Evolutionary conservation across 1,140 invertebrate species (phyloP), one percentile per base, ranked within the genome.

Genomic region (Belonocnema kinseyi): DNA sequence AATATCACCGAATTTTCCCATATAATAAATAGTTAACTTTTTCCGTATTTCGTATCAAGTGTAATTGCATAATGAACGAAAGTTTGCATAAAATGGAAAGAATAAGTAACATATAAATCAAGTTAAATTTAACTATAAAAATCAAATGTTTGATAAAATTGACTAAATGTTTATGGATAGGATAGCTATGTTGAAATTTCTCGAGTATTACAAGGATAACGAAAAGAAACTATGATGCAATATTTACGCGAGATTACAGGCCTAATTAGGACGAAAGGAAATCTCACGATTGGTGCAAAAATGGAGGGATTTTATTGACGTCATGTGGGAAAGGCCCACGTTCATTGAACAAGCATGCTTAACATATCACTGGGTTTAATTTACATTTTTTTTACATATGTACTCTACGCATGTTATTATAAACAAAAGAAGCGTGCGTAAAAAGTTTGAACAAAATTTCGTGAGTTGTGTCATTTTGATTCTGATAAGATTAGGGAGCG

Each of bases 311-410:
- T 33, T 61, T 33, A 21, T 33, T 61, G 58, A 61, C 58, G 58
- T 61, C 19, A 61, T 14, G 33, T 61, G 26, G 58, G 58, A 61
- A 61, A 61, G 58, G 58, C 58, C 58, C 58, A 61, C 21, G 58
- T 33, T 3, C 58, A 26, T 33, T 66, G 40, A 66, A 66, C 58
- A 40, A 66, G 21, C 26, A 33, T 66, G 21, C 33, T 61, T 61
- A n/a, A n/a, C 26, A 61, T 21, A 61, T 61, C 26, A 61, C 26
- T 14, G 16, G 21, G 21, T 33, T 21, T 33, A 61, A 21, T 61
- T 33, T 26, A 3, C 26, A 61, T 61, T 26, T 61, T 33, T 61
- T 33, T 61, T 10, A 21, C 33, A 33, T 33, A 33, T 33, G 26
- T 26, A 61, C 33, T 61, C 21, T 26, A 26, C 26, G 26, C 26